Evolutionary conservation across 2,888 invertebrate species (phyloP), one percentile per base, ranked within the genome.

Genomic region (Bombylius major): DNA sequence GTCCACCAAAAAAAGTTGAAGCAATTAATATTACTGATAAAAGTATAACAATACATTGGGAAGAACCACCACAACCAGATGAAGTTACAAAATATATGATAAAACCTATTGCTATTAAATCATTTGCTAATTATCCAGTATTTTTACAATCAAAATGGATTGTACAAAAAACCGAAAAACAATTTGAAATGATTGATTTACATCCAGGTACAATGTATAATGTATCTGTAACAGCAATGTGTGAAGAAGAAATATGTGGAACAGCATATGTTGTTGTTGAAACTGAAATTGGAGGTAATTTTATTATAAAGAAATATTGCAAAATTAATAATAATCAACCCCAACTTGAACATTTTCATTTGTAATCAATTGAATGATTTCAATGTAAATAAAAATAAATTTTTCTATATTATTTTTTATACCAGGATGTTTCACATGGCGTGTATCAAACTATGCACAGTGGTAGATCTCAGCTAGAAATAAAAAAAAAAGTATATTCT

Each of bases 171-270:
- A 76, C 75, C 51, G 82, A 82, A 50, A 75, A 77, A 31, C 75
- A 77, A 59, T 77, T 78, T 44, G 80, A 82, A 65, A 69, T 84
- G 14, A 75, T 79, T 14, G 82, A 80, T 65, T 70, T 93, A 4
- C 80, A 84, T 60, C 85, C 91, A 0, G 89, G 87, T 1, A 84
- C 87, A 0, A 76, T 76, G 56, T 93, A 92, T 69, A 84, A 84
- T 61, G 77, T 93, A 33, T 82, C 83, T 45, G 78, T 93, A 3
- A 77, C 78, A 34, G 87, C 89, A 1, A 75, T 78, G 33, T 84
- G 82, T 69, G 77, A 69, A 59, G 75, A 78, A 62, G 82, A 78
- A 13, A 63, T 65, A 45, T 87, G 89, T 14, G 79, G 81, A 0
- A 75, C 78, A 31, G 75, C 78, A 2, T 79, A 76, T 33, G 69